Evolutionary conservation across 2,113 vertebrate genomes (phyloP), one percentile per base, ranked within the genome.

Genomic region (Seriola rivoliana): DNA sequence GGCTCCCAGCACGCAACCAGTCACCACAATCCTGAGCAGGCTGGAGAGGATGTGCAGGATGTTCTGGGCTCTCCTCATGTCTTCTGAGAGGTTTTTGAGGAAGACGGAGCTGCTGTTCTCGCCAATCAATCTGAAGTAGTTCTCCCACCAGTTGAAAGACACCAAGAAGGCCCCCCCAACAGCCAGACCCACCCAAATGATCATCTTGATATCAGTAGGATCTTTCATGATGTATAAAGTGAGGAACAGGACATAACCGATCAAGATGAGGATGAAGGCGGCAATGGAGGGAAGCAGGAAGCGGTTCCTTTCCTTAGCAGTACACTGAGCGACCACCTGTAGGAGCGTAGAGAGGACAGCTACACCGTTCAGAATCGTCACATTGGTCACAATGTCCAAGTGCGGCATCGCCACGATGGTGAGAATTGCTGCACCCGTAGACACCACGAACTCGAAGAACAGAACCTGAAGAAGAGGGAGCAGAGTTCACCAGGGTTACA

Each of bases 141-240:
- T 91, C 70, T 93, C 89, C 91, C 91, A 94, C 93, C 93, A 94
- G 89, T 88, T 93, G 11, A 91, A 78, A 7, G 93, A 94, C 9
- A 92, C 85, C 67, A 91, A 40, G 38, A 92, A 12, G 8, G 90
- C 85, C 11, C 86, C 75, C 13, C 40, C 86, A 17, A 93, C 89
- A 4, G 91, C 92, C 57, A 94, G 75, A 19, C 92, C 91, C 11
- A 86, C 50, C 48, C 34, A 85, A 2, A 76, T 13, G 1, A 1
- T 13, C 76, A 78, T 85, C 7, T 59, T 64, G 7, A 1, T n/a
- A 3, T 72, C 34, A 14, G 3, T 25, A 1, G n/a, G 40, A 8
- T 58, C 50, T 25, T 70, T 77, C 8, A 12, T 66, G 7, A 80
- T 58, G 78, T 91, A 91, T 5, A 86, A 38, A 4, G 48, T 1